Conservation (phyloP, 2,888 invertebrate genomes). For the Schizaphis graminum region DNA sequence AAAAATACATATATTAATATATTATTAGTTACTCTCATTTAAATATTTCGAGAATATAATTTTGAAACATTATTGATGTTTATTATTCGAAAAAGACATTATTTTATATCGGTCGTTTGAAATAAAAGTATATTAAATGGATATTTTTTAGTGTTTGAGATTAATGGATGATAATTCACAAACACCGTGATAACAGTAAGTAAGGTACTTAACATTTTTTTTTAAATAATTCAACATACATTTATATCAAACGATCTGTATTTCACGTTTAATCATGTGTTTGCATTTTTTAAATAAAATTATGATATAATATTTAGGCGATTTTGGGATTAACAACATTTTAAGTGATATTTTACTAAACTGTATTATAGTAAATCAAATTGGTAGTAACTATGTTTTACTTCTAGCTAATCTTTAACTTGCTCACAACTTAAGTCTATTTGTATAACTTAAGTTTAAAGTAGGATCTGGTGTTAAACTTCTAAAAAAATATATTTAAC, state of each 20-base stretch:
- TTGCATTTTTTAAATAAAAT: slow-evolving; percentile 33
- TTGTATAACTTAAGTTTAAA: slow-evolving; percentile 31
- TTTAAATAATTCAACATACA: neutral
- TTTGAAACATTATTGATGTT: slow-evolving; percentile 23
- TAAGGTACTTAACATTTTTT: neutral
- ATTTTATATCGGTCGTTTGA: slow-evolving; percentile 31
- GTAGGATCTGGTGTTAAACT: slow-evolving; percentile 37
- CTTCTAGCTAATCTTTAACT: slow-evolving; percentile 54
- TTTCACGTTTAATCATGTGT: neutral
- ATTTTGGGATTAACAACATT: slow-evolving; percentile 43
- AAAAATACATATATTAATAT: slow-evolving; percentile 8
- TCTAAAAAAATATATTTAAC: slow-evolving; percentile 35
- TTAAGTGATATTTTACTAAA: slow-evolving; percentile 47
- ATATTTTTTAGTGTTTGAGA: slow-evolving; percentile 29
- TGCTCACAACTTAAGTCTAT: slow-evolving; percentile 53
- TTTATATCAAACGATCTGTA: slow-evolving; percentile 8
- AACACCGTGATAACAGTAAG: neutral
- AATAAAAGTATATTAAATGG: slow-evolving; percentile 28
- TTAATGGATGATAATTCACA: neutral
- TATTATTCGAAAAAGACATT: neutral
- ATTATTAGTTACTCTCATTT: slow-evolving; percentile 3
- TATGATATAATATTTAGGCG: slow-evolving; percentile 21
- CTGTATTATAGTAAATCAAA: neutral
- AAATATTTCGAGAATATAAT: slow-evolving; percentile 10
- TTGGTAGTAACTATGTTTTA: slow-evolving; percentile 38